A percentile compares a stretch with the other conserved stretches of the same genome.
These are phyloP conservation scores for Stenodera caucasica DNA, from an alignment of 2,888 invertebrate species.

Conservation along the genomic window DNA sequence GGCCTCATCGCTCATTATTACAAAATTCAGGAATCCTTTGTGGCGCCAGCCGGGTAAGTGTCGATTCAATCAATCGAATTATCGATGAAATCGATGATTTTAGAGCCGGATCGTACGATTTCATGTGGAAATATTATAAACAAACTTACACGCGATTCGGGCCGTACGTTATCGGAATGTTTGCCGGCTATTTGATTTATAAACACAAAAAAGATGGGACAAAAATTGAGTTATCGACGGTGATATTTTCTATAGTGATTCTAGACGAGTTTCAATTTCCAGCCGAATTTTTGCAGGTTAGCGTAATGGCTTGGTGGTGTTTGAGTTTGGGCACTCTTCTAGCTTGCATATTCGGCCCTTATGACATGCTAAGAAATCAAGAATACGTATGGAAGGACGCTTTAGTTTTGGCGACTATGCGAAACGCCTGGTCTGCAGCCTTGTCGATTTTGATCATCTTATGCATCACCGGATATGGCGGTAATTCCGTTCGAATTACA, in stretches of 20 bases:
- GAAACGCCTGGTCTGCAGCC: too few relatives aligned
- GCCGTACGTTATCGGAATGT: slow-evolving; percentile 15
- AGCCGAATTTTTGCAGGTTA: too few relatives aligned
- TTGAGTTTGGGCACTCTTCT: too few relatives aligned
- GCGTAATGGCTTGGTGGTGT: too few relatives aligned
- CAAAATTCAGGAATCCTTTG: neutral
- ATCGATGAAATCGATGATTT: neutral
- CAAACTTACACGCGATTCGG: slow-evolving; percentile 11
- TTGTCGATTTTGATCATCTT: too few relatives aligned
- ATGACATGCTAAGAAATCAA: too few relatives aligned
- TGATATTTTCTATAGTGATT: slow-evolving; percentile 6
- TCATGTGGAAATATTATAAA: slow-evolving; percentile 1
- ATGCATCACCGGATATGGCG: too few relatives aligned
- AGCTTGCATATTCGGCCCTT: too few relatives aligned
- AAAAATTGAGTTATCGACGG: neutral
- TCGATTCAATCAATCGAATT: neutral
- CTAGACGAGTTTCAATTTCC: too few relatives aligned
- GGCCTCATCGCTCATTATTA: neutral
- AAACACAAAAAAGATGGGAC: neutral
- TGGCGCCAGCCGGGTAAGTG: neutral
- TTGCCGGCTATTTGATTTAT: slow-evolving; percentile 3
- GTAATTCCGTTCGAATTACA: slow-evolving; percentile 10
- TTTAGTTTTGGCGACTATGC: too few relatives aligned
- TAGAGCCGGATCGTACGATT: neutral
- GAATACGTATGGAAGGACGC: too few relatives aligned